Evolutionary conservation across 2,113 vertebrate species (phyloP).

Genomic region (Dromaius novaehollandiae): DNA sequence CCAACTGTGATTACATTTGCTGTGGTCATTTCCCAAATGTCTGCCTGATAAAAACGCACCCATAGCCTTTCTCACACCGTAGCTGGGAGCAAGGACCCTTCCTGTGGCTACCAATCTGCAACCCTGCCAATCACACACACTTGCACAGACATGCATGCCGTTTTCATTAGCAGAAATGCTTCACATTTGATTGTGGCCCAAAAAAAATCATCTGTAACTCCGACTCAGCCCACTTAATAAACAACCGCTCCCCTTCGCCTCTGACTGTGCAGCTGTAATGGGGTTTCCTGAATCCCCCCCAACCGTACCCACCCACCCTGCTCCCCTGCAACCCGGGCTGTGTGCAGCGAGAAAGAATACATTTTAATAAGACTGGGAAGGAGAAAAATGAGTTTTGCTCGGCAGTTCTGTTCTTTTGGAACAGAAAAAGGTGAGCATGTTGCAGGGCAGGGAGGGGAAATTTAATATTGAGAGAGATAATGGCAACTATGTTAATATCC

Average conservation of each 20-base stretch:
- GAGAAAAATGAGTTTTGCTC: conserved; percentile 75
- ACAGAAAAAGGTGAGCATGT: conserved; percentile 79
- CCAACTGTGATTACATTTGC: conserved; percentile 78
- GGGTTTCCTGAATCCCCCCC: conserved; percentile 56
- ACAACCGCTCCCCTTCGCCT: conserved; percentile 14
- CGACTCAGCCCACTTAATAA: conserved; percentile 53
- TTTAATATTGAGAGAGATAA: conserved; percentile 85
- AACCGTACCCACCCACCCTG: conserved; percentile 16
- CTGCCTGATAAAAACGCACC: conserved; percentile 62
- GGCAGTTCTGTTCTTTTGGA: conserved; percentile 76
- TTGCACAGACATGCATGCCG: conserved; percentile 58
- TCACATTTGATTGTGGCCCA: conserved; percentile 37
- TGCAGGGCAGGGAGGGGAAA: conserved; percentile 65
- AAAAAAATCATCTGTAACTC: conserved; percentile 5
- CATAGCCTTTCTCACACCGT: conserved; percentile 51
- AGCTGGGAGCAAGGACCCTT: conserved; percentile 71
- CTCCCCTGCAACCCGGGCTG: conserved; percentile 46
- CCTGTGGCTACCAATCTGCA: conserved; percentile 62
- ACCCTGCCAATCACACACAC: conserved; percentile 69
- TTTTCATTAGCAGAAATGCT: conserved; percentile 64
- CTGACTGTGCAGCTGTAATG: background rate
- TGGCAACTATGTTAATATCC: conserved; percentile 87
- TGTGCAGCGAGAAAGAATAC: conserved; percentile 39
- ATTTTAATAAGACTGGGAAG: conserved; percentile 76
- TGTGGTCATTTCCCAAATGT: conserved; percentile 82